These are phyloP conservation scores for Fregetta grallaria DNA, from an alignment of 2,113 vertebrate genomes.

Conservation along the genomic window DNA sequence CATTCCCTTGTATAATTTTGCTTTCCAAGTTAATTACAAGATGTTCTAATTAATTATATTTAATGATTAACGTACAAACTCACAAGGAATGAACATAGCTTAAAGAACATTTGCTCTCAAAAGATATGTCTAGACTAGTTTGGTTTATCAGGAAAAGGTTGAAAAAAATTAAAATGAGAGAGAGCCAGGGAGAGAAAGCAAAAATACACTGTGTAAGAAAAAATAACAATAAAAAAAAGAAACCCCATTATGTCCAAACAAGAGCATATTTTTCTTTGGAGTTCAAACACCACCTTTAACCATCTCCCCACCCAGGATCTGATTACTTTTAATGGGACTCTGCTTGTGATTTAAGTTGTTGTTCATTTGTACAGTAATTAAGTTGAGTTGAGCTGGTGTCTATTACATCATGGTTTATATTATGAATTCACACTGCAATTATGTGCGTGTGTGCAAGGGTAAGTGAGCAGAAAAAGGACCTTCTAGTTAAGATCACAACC, in stretches of 20 bases:
- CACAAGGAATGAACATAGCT: constrained; percentile 66
- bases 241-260: constrained; percentile 58
- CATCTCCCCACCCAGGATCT: constrained; percentile 69
- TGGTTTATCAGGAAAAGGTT: constrained; percentile 64
- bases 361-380: constrained; percentile 73
- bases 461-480: constrained; percentile 64
- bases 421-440: constrained; percentile 66
- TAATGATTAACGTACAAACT: constrained; percentile 75
- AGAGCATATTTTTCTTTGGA: constrained; percentile 61
- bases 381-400: constrained; percentile 61
- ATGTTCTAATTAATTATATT: constrained; percentile 75
- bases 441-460: constrained; percentile 48
- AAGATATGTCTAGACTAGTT: constrained; percentile 72
- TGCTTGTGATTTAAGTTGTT: constrained; percentile 69
- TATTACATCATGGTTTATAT: constrained; percentile 70
- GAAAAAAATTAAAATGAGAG: constrained; percentile 65
- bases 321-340: constrained; percentile 71
- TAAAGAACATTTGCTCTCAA: constrained; percentile 66
- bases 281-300: constrained; percentile 60
- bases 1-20: constrained; percentile 72
- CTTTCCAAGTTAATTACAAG: constrained; percentile 74
- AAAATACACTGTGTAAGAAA: constrained; percentile 49
- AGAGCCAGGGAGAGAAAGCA: constrained; percentile 1
- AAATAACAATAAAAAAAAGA: constrained; percentile 66
- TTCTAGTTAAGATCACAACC: constrained; percentile 51